Conservation (phyloP, 2,888 invertebrate genomes). For the Rhamnusium bicolor region DNA sequence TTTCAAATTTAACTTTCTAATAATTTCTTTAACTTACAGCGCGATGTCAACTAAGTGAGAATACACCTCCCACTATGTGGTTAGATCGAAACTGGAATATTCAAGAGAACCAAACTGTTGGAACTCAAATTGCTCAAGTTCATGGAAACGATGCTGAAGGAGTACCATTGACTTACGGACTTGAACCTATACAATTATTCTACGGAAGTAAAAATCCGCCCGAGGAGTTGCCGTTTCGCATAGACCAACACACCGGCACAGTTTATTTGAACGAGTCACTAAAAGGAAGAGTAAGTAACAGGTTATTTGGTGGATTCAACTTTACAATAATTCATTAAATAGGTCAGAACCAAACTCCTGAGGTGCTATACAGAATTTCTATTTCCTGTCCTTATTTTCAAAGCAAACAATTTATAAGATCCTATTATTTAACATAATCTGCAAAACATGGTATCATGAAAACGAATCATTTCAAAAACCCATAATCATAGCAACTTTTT, state of each 20-base stretch:
- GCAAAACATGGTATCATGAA: too few species aligned
- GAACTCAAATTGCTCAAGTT: constrained; percentile 80
- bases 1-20: too few species aligned
- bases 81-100: constrained; percentile 83
- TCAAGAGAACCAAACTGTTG: constrained; percentile 81
- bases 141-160: constrained; percentile 79
- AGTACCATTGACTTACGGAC: constrained; percentile 78
- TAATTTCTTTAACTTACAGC: constrained; percentile 47
- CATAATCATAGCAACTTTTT: too few species aligned
- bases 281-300: constrained; percentile 79
- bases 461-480: background rate
- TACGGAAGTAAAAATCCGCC: constrained; percentile 62
- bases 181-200: constrained; percentile 75
- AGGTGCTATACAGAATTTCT: too few species aligned
- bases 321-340: background rate
- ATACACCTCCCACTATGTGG: constrained; percentile 75
- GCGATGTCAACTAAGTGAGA: constrained; percentile 54
- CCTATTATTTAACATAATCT: too few species aligned
- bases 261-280: constrained; percentile 87
- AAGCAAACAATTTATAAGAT: too few species aligned
- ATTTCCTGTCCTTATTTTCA: too few species aligned
- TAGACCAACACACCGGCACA: constrained; percentile 83
- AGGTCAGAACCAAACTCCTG: background rate
- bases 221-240: constrained; percentile 81
- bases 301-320: too few species aligned